These are phyloP conservation scores for Macroglossus sobrinus DNA, from an alignment of 2,113 vertebrate genomes.

Conservation along the genomic window DNA sequence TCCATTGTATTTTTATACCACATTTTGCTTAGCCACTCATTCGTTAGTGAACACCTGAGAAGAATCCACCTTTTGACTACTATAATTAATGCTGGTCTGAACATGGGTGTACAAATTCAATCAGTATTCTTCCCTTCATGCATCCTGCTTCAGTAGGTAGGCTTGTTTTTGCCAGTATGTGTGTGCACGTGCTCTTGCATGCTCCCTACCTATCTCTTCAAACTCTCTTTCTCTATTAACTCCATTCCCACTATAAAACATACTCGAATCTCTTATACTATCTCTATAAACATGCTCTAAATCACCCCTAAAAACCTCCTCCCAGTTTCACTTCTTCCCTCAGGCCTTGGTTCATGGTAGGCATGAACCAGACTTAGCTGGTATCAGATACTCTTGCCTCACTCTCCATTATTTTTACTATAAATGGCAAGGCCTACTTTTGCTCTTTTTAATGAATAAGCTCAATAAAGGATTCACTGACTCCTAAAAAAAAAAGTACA, in stretches of 20 bases:
- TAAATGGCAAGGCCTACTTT: not conserved
- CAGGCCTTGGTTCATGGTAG: not conserved
- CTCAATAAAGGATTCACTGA: not conserved
- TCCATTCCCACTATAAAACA: not conserved
- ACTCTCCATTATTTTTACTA: not conserved
- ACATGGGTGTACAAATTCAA: not conserved
- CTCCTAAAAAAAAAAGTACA: not conserved
- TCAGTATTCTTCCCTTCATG: not conserved
- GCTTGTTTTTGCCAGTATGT: not conserved
- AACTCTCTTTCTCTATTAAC: not conserved
- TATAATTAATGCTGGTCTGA: not conserved
- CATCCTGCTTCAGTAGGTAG: not conserved
- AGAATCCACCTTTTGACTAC: not conserved
- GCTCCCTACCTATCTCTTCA: not conserved
- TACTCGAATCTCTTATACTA: not conserved
- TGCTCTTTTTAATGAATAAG: slow-evolving; percentile 35
- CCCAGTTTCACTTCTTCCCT: not conserved
- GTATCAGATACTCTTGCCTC: not conserved
- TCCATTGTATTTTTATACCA: not conserved
- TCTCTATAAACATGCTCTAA: not conserved
- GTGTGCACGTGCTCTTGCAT: not conserved
- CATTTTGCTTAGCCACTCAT: not conserved
- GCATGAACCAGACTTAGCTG: not conserved
- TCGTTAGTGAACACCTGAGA: not conserved
- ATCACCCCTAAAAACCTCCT: not conserved